These are phyloP conservation scores for Iguana delicatissima DNA, from an alignment of 2,797 vertebrate genomes.

Conservation along the genomic window DNA sequence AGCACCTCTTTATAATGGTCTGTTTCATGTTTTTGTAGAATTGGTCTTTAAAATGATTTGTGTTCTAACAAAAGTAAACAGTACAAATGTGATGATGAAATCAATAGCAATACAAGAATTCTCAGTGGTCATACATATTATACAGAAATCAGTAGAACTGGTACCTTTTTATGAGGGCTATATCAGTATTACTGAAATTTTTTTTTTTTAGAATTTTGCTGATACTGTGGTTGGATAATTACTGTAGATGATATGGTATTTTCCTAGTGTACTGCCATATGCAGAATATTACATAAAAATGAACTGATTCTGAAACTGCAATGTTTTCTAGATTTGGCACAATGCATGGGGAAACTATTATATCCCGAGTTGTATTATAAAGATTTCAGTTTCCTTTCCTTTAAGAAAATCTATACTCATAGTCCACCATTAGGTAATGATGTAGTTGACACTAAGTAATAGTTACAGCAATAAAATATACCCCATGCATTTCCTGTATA, in stretches of 20 bases:
- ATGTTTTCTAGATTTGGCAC: conserved; percentile 41
- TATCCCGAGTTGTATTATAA: conserved; percentile 26
- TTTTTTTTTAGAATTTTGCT: conserved; percentile 40
- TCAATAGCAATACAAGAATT: conserved; percentile 47
- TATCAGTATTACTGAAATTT: conserved; percentile 49
- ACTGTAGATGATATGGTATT: neutral
- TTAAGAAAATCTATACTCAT: conserved; percentile 42
- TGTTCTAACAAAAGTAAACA: conserved; percentile 59
- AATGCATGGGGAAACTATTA: neutral
- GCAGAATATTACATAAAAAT: conserved; percentile 17
- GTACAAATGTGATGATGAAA: conserved; percentile 39
- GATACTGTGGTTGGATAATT: conserved; percentile 27
- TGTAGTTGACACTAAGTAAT: neutral
- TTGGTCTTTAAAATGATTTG: conserved; percentile 9
- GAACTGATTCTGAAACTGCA: conserved; percentile 45
- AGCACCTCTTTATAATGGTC: conserved; percentile 50
- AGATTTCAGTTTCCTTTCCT: conserved; percentile 38
- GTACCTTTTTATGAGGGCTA: conserved; percentile 44
- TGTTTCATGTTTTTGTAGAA: neutral
- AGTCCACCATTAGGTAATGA: conserved; percentile 18
- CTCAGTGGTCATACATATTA: neutral
- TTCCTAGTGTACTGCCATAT: conserved; percentile 29
- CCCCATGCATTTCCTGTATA: conserved; percentile 40
- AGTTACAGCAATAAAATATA: fast-evolving
- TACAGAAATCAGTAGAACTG: neutral